These are phyloP conservation scores for Fulica atra DNA, from an alignment of 2,113 vertebrate species.

Conservation along the genomic window DNA sequence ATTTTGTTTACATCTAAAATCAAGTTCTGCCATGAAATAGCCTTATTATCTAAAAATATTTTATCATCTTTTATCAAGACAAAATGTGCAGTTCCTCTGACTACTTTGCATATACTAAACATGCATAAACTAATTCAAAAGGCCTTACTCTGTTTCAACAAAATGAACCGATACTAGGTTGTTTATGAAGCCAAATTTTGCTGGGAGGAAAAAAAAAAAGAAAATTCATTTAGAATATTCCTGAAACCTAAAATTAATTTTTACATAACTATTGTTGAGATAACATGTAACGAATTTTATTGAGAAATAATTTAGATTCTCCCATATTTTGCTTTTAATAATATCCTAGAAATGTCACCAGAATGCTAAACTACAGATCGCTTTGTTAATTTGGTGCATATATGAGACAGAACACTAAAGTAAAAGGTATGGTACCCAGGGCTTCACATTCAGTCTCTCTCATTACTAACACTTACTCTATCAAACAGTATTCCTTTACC, in stretches of 20 bases:
- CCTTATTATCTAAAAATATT: neutral
- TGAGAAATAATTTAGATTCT: neutral
- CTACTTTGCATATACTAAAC: neutral
- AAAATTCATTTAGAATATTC: neutral
- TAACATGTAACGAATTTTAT: neutral
- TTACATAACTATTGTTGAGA: neutral
- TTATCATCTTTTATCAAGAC: neutral
- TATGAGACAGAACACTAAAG: neutral
- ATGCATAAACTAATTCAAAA: neutral
- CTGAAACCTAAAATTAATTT: neutral
- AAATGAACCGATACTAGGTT: neutral
- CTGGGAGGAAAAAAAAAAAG: neutral
- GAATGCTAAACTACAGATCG: neutral
- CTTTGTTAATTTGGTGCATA: neutral
- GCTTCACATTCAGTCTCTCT: neutral
- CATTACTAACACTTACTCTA: neutral
- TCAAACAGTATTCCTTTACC: neutral
- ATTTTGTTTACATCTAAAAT: neutral
- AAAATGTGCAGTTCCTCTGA: neutral
- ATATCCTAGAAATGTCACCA: neutral
- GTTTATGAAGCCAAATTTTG: neutral
- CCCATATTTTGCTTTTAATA: neutral
- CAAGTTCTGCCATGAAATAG: neutral
- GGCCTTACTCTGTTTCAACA: neutral
- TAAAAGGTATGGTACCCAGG: neutral